These are phyloP conservation scores for Cydia fagiglandana DNA, from an alignment of 1,140 invertebrate genomes.

Conservation along the genomic window DNA sequence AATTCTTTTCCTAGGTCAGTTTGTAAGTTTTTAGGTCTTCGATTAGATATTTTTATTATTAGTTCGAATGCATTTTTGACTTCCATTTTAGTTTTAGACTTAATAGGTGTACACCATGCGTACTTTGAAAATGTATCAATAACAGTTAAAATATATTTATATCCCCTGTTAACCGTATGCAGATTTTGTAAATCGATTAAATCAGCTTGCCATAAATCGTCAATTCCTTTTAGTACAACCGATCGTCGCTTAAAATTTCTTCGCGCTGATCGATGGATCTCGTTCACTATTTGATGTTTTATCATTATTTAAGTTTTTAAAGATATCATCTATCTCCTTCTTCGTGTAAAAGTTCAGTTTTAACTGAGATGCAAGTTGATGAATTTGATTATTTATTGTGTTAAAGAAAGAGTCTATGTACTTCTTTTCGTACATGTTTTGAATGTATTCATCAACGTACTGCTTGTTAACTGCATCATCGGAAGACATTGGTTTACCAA, in stretches of 20 bases:
- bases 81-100: conserved; percentile 70
- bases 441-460: conserved; percentile 32
- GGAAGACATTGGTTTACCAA: background rate
- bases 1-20: conserved; percentile 73
- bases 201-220: conserved; percentile 68
- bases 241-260: conserved; percentile 53
- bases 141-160: conserved; percentile 66
- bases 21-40: conserved; percentile 67
- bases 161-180: conserved; percentile 63
- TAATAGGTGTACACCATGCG: conserved; percentile 65
- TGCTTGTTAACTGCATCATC: conserved; percentile 31
- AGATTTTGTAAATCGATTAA: conserved; percentile 59
- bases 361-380: background rate
- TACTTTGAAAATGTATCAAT: conserved; percentile 53
- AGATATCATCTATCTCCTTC: background rate
- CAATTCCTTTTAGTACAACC: conserved; percentile 54
- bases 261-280: conserved; percentile 59
- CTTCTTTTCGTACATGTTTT: conserved; percentile 43
- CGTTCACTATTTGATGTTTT: conserved; percentile 46
- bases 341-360: conserved; percentile 12
- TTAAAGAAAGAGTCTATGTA: background rate
- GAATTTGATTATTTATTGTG: background rate
- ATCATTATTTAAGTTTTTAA: conserved; percentile 34
- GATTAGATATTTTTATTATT: conserved; percentile 44
- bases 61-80: conserved; percentile 15